Evolutionary conservation across 1,140 invertebrate species (phyloP), one percentile per base, ranked within the genome.

Genomic region (Hycleus phaleratus): DNA sequence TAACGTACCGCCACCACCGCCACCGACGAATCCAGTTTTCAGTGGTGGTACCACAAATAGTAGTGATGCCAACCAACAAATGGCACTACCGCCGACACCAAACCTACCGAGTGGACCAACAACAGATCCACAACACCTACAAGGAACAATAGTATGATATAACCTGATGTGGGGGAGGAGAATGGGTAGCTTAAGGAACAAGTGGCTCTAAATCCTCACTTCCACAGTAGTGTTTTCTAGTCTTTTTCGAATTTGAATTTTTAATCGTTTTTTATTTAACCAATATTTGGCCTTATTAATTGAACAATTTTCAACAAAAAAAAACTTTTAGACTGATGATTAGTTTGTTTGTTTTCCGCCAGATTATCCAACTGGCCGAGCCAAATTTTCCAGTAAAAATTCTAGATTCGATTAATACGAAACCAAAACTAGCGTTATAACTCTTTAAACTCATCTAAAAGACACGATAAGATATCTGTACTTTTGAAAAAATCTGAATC

Each of bases 131-230:
- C 86, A 88, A 66, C 85, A 89, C 66, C 75, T 91, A 56, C 88
- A 91, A 74, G 90, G 90, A 60, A 91, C 90, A 69, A 91, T 92
- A 71, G 90, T 92, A 89, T 92, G 87, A 92, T 90, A 90, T 80
- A 85, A 90, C 80, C 85, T 90, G 44, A 90, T 90, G 87, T 90
- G 87, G 87, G 87, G 87, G 82, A 85, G 87, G 75, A 82, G 87
- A 75, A 76, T 82, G 63, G 82, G 82, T 75, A 81, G 82, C 76
- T 79, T 82, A 49, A 78, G 82, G 72, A 87, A 85, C 67, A 85
- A 84, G 68, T 84, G 84, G 82, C 80, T 82, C 66, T 83, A 81
- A 63, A 64, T 68, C 66, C 68, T 68, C 68, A 60, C 65, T 65
- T 63, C 66, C 71, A 69, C 68, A 68, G 45, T 62, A 62, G 43